These are phyloP conservation scores for Cryptus armator DNA, from an alignment of 2,888 invertebrate genomes.

Conservation along the genomic window DNA sequence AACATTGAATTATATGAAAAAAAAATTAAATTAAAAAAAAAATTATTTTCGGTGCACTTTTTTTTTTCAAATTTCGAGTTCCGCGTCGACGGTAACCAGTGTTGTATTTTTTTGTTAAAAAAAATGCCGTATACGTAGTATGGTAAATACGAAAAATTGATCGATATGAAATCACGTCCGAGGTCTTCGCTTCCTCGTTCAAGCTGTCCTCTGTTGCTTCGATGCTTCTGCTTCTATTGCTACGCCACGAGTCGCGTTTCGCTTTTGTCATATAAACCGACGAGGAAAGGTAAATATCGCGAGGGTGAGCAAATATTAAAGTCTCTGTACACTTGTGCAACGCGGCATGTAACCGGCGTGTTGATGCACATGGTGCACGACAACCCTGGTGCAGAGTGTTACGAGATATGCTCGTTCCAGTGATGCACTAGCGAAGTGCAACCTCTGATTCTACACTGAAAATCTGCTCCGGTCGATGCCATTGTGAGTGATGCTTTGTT, in stretches of 20 bases:
- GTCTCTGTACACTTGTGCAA: constrained; percentile 41
- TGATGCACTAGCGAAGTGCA: background rate
- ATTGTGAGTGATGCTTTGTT: constrained; percentile 13
- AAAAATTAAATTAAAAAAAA: no score
- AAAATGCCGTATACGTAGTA: background rate
- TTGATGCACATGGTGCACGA: no score
- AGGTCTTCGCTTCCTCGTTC: background rate
- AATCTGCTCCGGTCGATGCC: background rate
- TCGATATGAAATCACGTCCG: background rate
- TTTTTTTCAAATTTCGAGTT: no score
- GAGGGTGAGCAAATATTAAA: constrained; percentile 61
- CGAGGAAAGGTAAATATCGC: constrained; percentile 44
- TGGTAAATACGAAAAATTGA: constrained; percentile 1
- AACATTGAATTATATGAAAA: no score
- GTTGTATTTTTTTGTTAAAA: background rate
- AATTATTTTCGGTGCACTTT: no score
- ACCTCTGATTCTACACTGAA: background rate
- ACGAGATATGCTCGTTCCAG: background rate
- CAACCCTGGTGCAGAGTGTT: background rate
- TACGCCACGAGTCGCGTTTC: background rate
- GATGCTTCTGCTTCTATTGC: background rate
- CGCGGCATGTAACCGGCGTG: background rate
- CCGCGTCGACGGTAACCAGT: no score
- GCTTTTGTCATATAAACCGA: constrained; percentile 1
- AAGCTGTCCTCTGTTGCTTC: background rate